Evolutionary conservation across 2,888 invertebrate genomes (phyloP), one percentile per base, ranked within the genome.

Genomic region (Eilema sororculum): DNA sequence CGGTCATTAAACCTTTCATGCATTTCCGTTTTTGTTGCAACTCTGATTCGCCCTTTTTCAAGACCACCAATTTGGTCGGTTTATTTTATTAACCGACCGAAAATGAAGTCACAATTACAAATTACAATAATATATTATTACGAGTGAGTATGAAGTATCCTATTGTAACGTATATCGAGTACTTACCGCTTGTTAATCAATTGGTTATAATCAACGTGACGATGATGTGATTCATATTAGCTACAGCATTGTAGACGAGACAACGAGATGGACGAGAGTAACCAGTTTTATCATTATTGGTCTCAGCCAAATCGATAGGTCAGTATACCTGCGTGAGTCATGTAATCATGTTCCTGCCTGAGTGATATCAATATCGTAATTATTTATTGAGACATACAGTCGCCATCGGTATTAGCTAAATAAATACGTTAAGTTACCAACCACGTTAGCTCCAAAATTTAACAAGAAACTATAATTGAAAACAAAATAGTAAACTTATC

Each of bases 231-330:
- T n/a, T 65, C 37, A 69, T 62, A 25, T 66, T 62, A 71, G 25
- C 67, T 68, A 30, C 37, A 67, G 58, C 25, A 68, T 12, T 56
- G 30, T 24, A 62, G 24, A 58, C 37, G 20, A 63, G 56, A 52
- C 20, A 22, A 72, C 24, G 22, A n/a, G n/a, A n/a, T n/a, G n/a
- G n/a, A n/a, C n/a, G n/a, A 68, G 33, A 20, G n/a, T 37, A 77
- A 75, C 71, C 63, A 64, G 75, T 77, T 68, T 71, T 56, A n/a
- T 24, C 22, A 62, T 60, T 52, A 67, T 30, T 52, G 65, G 59
- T 60, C 59, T 70, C 68, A 69, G 68, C 75, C 46, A 71, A 69
- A 73, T 63, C 62, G 56, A 37, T 70, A 71, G 81, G 79, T 81
- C 76, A 81, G 76, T 68, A 22, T 63, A n/a, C 60, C 20, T 52